These are phyloP conservation scores for Latrodectus elegans DNA, from an alignment of 2,888 invertebrate genomes.

Conservation along the genomic window DNA sequence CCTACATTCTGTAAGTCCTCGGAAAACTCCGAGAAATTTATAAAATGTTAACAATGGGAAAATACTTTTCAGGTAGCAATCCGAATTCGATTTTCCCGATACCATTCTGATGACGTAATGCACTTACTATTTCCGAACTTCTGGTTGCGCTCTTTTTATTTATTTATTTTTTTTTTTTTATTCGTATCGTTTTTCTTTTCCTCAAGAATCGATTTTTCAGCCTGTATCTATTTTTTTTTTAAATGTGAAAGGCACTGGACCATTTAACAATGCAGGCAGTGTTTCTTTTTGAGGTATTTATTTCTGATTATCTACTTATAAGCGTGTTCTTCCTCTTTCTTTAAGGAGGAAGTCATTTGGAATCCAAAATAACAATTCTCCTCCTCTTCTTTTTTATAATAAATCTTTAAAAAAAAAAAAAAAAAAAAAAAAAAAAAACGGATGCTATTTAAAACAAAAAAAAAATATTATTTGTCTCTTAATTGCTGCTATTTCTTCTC, in stretches of 20 bases:
- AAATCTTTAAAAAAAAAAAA: no score
- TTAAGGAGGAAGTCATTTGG: no score
- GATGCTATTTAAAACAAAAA: no score
- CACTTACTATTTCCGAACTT: constrained; percentile 59
- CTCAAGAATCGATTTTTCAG: constrained; percentile 34
- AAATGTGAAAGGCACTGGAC: constrained; percentile 12
- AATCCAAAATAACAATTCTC: no score
- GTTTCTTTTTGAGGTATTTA: background rate
- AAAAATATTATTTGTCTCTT: no score
- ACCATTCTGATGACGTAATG: constrained; percentile 60
- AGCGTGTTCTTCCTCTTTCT: no score
- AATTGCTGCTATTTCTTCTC: no score
- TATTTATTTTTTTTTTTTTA: background rate
- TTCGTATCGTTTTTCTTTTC: background rate
- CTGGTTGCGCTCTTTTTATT: constrained; percentile 4
- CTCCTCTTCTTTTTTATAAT: no score
- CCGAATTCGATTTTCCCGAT: constrained; percentile 60
- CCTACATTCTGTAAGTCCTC: no score
- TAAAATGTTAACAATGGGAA: constrained; percentile 35
- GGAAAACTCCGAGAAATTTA: constrained; percentile 21
- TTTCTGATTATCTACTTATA: background rate
- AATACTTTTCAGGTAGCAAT: constrained; percentile 39
- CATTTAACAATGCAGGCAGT: constrained; percentile 17
- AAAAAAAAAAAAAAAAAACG: no score
- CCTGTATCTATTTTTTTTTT: background rate